Base-by-base conservation (phyloP, 2,113 vertebrate genomes). In the Canis aureus region DNA sequence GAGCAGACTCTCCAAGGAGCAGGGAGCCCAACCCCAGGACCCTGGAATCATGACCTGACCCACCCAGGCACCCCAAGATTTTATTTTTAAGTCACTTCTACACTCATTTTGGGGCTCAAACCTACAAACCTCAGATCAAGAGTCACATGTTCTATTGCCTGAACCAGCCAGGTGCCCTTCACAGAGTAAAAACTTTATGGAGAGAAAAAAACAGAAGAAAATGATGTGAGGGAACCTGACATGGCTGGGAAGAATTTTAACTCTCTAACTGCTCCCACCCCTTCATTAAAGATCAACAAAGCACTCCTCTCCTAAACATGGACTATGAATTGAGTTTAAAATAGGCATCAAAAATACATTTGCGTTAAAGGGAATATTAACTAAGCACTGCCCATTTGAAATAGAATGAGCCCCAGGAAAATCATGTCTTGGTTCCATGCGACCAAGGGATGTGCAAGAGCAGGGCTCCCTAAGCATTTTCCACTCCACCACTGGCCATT, bases 131-230 rank as follows among this genome's bases (percentile, higher is more conserved):
- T 3, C 43, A 78, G 43, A 49, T 78, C 43, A 29, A 51, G 74
- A 78, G 74, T 29, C 49, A 8, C 43, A 27, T 78, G 43, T 78
- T 51, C 43, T 49, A 76, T 12, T 3, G 8, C 16, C 27, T 78
- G 43, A 78, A 43, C 13, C 74, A 78, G 74, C 25, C 74, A 29
- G 74, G 25, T 3, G 25, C 43, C 43, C 73, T 51, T 51, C 2
- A 25, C 12, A 76, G 17, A 80, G 23, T 43, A 59, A 89, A 67
- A 82, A 22, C n/a, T 7, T 22, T 71, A 32, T 43, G 76, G 87
- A 92, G n/a, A 90, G 76, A 90, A 92, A 29, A 90, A 84, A 84
- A 89, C 1, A 60, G 55, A 73, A 97, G 29, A 91, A 35, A 22
- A 60, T 43, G 35, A 43, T 11, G 19, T 3, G 12, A n/a, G 8